Percentiles rank a stretch among this genome's conserved stretches.
phyloP scores from a whole-genome alignment of 2,113 vertebrate genomes.

The Pterocles orientalis region DNA sequence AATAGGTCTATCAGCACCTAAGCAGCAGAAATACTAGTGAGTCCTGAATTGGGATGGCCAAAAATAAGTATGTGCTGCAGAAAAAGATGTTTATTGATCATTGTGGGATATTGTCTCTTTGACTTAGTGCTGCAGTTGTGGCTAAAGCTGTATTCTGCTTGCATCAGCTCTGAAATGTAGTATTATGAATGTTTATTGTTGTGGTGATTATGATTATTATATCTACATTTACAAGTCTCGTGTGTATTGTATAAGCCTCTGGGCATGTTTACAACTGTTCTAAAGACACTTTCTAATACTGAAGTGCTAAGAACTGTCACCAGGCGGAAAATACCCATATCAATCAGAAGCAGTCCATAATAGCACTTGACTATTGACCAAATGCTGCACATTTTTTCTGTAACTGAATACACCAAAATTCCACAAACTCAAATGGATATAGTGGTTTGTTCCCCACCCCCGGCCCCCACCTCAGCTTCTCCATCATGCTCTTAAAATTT shows the following conservation, averaged over 20 bases:
- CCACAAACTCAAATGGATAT: not conserved
- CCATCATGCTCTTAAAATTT: not conserved
- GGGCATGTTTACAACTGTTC: not conserved
- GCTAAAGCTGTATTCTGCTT: not conserved
- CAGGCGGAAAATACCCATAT: not conserved
- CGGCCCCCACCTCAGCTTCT: not conserved
- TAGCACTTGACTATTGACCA: not conserved
- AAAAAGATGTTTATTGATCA: not conserved
- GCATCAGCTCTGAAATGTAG: not conserved
- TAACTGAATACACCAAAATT: not conserved
- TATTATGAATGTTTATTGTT: not conserved
- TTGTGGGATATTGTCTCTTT: not conserved
- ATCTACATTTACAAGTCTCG: not conserved
- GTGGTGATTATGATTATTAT: not conserved
- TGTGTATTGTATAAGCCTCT: not conserved
- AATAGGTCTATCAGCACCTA: not conserved
- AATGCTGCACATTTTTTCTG: not conserved
- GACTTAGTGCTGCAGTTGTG: not conserved
- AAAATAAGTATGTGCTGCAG: not conserved
- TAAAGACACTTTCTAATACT: not conserved
- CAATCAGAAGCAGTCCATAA: not conserved
- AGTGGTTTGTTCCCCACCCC: accelerated
- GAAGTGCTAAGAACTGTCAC: not conserved
- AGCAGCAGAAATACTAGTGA: not conserved
- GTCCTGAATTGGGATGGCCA: not conserved